Evolutionary conservation across 2,113 vertebrate genomes (phyloP).

Genomic region (Hypomesus transpacificus): DNA sequence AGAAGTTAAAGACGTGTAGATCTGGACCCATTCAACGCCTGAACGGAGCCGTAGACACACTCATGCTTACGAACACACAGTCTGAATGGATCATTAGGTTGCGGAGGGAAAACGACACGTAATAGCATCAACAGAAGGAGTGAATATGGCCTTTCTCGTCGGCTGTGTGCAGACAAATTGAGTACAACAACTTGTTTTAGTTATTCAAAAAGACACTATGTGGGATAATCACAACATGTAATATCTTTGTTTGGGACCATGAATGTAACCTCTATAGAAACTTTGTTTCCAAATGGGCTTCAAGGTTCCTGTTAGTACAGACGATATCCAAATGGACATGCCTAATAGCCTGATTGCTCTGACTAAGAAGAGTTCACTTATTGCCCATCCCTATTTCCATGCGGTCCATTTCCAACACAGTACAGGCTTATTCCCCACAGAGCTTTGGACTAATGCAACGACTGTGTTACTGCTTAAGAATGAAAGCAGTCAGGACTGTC

Average conservation of each 20-base stretch:
- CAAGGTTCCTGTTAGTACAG: too few species aligned
- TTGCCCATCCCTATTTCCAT: too few species aligned
- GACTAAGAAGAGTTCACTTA: too few species aligned
- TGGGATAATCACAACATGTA: conserved; percentile 57
- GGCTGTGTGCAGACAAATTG: conserved; percentile 61
- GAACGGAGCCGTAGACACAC: conserved; percentile 62
- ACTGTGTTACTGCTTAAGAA: not conserved
- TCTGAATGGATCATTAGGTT: conserved; percentile 87
- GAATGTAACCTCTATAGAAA: too few species aligned
- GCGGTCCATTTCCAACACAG: too few species aligned
- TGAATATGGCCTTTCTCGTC: conserved; percentile 77
- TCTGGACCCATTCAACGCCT: conserved; percentile 70
- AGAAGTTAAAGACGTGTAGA: conserved; percentile 78
- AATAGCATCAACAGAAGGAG: conserved; percentile 95
- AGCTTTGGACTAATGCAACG: not conserved
- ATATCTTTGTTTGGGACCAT: too few species aligned
- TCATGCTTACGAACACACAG: conserved; percentile 68
- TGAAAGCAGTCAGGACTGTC: not conserved
- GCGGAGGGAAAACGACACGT: conserved; percentile 87
- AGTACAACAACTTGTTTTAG: conserved; percentile 64
- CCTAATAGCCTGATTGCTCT: too few species aligned
- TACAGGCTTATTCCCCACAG: too few species aligned
- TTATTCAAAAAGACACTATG: conserved; percentile 60
- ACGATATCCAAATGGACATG: too few species aligned
- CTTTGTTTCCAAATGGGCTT: too few species aligned